Conservation (phyloP, 2,113 vertebrate genomes). For the Coryphaenoides rupestris region DNA sequence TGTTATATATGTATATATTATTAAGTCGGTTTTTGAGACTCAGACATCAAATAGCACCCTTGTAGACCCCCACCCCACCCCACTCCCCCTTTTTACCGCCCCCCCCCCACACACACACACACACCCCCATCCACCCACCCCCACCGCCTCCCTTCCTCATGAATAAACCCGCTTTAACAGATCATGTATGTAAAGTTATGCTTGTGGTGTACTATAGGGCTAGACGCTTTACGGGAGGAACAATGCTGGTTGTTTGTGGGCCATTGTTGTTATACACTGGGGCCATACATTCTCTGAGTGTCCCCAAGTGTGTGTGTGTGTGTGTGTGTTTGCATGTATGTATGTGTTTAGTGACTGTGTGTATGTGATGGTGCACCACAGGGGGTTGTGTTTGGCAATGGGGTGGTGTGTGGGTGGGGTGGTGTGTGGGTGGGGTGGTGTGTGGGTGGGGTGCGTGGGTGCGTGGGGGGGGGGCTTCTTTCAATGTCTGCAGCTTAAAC, state of each 20-base stretch:
- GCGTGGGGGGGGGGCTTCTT: constrained; percentile 12
- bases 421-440: not conserved
- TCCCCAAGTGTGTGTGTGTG: constrained; percentile 4
- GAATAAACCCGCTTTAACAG: not conserved
- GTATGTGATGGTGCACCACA: not conserved
- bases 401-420: not conserved
- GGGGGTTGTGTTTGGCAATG: not conserved
- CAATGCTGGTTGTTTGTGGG: not conserved
- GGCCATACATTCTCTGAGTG: not conserved
- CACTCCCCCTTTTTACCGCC: no score
- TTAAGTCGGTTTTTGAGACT: no score
- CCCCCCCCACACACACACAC: no score
- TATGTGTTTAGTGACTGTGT: constrained; percentile 1
- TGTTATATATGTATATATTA: no score
- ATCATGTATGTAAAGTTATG: not conserved
- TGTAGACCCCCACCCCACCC: no score
- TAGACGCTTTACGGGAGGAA: not conserved
- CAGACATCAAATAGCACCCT: no score
- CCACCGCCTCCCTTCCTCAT: no score
- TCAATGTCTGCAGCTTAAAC: constrained; percentile 32
- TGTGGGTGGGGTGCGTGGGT: not conserved
- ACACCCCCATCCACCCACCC: no score
- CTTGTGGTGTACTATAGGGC: not conserved
- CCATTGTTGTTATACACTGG: not conserved
- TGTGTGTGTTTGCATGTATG: constrained; percentile 13